phyloP scores from a whole-genome alignment of 2,888 invertebrate genomes.

The Agrochola lota region DNA sequence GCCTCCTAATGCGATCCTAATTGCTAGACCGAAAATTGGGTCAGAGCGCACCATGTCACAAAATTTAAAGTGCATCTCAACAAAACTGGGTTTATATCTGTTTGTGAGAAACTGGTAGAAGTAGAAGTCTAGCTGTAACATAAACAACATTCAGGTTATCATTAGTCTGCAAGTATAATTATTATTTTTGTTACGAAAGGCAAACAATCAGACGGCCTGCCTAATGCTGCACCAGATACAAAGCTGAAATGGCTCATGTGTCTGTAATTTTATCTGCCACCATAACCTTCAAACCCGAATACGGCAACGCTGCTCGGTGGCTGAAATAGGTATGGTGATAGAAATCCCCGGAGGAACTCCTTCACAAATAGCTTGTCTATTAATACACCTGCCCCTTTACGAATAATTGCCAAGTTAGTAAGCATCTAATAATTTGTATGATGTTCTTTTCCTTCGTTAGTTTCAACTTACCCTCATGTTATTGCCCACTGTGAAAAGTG shows the following conservation, averaged over 20 bases:
- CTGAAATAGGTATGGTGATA: no score
- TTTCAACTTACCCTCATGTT: constrained; percentile 11
- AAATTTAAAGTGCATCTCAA: constrained; percentile 38
- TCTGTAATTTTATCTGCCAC: no score
- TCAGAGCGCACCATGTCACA: constrained; percentile 23
- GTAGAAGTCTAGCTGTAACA: constrained; percentile 35
- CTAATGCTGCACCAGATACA: neutral
- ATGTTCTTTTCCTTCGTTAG: neutral
- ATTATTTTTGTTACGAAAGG: neutral
- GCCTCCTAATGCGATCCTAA: neutral
- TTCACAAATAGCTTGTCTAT: no score
- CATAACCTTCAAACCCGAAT: no score
- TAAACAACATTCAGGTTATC: neutral
- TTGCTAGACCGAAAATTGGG: neutral
- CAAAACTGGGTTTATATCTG: constrained; percentile 41
- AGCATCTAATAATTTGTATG: no score
- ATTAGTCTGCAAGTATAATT: neutral
- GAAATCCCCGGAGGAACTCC: no score
- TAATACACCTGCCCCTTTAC: no score
- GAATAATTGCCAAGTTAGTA: no score
- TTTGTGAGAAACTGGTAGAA: constrained; percentile 46
- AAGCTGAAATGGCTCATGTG: no score
- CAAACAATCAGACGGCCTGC: neutral
- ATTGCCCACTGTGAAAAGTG: neutral
- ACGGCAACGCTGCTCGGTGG: no score